A percentile compares a stretch with the other conserved stretches of the same genome.
These are phyloP conservation scores for Helicoverpa assulta DNA, from an alignment of 2,888 invertebrate genomes.

Conservation along the genomic window DNA sequence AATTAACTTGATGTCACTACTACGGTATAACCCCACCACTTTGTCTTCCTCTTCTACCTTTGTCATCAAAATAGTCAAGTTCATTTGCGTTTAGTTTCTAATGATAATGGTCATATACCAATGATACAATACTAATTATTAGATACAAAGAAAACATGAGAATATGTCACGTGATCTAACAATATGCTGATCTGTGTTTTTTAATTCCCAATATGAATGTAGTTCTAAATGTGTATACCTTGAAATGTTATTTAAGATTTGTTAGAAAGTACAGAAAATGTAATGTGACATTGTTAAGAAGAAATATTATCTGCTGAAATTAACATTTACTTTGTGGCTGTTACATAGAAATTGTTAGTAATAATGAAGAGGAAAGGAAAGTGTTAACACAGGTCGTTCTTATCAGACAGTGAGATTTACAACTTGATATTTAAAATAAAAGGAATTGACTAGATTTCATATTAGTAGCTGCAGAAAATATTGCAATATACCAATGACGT, in stretches of 20 bases:
- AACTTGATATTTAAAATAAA: background rate
- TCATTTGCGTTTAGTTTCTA: background rate
- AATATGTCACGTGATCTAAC: background rate
- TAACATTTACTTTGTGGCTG: background rate
- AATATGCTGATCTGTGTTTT: background rate
- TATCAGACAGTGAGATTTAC: conserved; percentile 7
- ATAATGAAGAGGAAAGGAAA: background rate
- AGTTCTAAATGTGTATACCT: too few relatives aligned
- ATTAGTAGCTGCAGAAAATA: background rate
- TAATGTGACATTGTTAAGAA: too few relatives aligned
- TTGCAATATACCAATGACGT: too few relatives aligned
- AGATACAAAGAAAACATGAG: background rate
- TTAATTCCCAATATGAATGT: background rate
- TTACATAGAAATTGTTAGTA: conserved; percentile 22
- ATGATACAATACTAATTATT: background rate
- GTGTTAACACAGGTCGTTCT: background rate
- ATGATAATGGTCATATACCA: background rate
- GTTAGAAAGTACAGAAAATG: too few relatives aligned
- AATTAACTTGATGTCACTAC: background rate
- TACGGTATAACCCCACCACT: background rate
- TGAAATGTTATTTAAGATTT: too few relatives aligned
- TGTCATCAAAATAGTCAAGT: background rate
- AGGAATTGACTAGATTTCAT: background rate
- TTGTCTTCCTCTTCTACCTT: too few relatives aligned
- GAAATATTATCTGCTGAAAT: background rate